Conservation (phyloP, 2,113 vertebrate genomes). For the Proteles cristata region DNA sequence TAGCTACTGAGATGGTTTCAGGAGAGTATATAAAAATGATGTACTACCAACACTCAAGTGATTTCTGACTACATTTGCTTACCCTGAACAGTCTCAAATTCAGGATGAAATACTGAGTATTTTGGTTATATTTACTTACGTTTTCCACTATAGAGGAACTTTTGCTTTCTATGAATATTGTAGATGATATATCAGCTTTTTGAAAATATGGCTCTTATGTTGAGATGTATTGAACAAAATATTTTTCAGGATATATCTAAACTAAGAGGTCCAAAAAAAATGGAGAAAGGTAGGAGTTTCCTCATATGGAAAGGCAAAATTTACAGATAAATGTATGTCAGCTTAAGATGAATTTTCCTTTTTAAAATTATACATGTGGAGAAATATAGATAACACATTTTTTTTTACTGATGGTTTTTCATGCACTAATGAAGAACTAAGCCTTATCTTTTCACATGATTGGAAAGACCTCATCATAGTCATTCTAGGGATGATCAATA, state of each 20-base stretch:
- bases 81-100: neutral
- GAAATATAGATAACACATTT: neutral
- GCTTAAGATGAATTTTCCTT: neutral
- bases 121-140: neutral
- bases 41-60: neutral
- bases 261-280: neutral
- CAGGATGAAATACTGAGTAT: neutral
- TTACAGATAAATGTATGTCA: neutral
- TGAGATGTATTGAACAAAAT: neutral
- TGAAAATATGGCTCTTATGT: neutral
- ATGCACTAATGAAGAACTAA: neutral
- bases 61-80: neutral
- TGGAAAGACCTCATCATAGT: neutral
- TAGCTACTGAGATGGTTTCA: neutral
- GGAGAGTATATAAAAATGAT: conserved; percentile 25
- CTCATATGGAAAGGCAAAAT: neutral
- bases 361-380: neutral
- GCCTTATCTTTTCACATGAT: neutral
- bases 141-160: neutral
- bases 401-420: neutral
- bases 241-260: neutral
- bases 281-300: neutral
- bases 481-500: neutral
- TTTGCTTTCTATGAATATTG: neutral
- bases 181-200: neutral